Base-by-base conservation (phyloP, 2,888 invertebrate genomes). In the Eupithecia subfuscata region DNA sequence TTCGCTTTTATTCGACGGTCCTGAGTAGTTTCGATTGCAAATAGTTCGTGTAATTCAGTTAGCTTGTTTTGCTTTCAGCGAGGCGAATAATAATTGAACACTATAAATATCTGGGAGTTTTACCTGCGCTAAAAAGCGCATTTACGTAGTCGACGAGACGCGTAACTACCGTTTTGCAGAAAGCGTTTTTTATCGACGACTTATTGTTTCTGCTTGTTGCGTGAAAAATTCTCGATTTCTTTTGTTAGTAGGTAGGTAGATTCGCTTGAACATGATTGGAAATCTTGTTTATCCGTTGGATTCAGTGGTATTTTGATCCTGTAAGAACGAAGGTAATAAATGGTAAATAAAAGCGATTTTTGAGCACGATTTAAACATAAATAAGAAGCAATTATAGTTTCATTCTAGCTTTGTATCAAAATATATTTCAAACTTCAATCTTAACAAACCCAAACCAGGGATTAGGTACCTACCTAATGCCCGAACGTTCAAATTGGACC, bases 41-140 rank as follows among this genome's bases (percentile, higher is more conserved):
- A 94, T 92, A 93, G 93, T 91, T 92, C 88, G 89, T 90, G 91
- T 93, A 92, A 93, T 94, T 91, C 89, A 91, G 89, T 94, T 93
- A 91, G 90, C 85, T 88, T 82, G 84, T 60, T 60, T 60, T 60
- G 60, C 83, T 87, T 82, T 83, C 84, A 80, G 83, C 85, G 85
- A 86, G 86, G 84, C 87, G 87, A 87, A 87, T 87, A 86, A 86
- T 89, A 88, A 85, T 84, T 85, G 86, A 84, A 83, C 84, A 85
- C 86, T 85, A 81, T 87, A 81, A 87, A 86, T 88, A 87, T 90
- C 85, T 85, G 79, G 78, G 84, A 86, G 84, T 88, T 87, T 40
- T 89, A 86, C 86, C 85, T 87, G 83, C 77, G 77, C 82, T 84
- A 86, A 87, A 81, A 86, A 86, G 82, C 74, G 84, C 85, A 86